Base-by-base conservation (phyloP, 2,888 invertebrate species). In the Dasysyrphus tricinctus region DNA sequence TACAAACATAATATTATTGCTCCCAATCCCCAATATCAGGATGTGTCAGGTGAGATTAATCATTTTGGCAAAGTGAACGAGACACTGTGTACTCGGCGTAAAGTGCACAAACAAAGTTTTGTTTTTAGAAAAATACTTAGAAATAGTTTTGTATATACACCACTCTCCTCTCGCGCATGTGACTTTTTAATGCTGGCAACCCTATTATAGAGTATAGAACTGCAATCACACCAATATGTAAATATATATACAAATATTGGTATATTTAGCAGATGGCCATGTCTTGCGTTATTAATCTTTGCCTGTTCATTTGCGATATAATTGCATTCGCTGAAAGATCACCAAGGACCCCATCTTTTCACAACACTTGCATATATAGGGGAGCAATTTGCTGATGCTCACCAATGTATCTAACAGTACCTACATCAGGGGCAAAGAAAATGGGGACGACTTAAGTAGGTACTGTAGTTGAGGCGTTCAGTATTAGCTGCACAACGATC, bases 251-350 rank as follows among this genome's bases (percentile, higher is more conserved):
- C 37, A 39, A 57, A 42, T 29, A 42, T 74, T 51, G 77, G 73
- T 79, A 82, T 86, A 82, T 86, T 86, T 82, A 86, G 86, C 81
- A 75, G 78, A 86, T 82, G 86, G 82, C 86, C 82, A 86, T 82
- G 86, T 86, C 86, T 81, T 82, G 78, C 78, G 57, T 81, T 86
- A 86, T 86, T 86, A 86, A 86, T 86, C 81, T 86, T 79, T 81
- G 86, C 82, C 86, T 67, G 81, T 81, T 82, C 86, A 81, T 86
- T 86, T 86, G 72, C 70, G 75, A 79, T 86, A 78, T 86, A 86
- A 86, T 86, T 86, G 82, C 86, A 86, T 78, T 86, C 69, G 85
- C 63, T 86, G 81, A 86, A 86, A 86, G 81, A 86, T 86, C 85
- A 81, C 81, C 84, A 76, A 77, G 85, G 80, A 80, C 69, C 67